Evolutionary conservation across 2,888 invertebrate species (phyloP), one percentile per base, ranked within the genome.

Genomic region (Agrochola lychnidis): DNA sequence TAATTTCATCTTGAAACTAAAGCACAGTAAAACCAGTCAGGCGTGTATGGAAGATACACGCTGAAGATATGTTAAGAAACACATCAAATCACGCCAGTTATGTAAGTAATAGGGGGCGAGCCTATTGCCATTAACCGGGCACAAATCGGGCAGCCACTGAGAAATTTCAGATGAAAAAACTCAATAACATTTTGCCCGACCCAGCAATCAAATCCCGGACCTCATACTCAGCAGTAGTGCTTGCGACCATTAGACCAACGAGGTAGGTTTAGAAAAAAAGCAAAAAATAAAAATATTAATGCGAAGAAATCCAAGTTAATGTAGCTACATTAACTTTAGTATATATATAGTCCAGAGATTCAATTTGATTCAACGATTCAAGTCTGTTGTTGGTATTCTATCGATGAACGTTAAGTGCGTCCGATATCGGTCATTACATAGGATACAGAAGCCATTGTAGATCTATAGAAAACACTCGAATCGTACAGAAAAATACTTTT

Each of bases 391-490:
- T 76, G 22, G 40, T 22, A 82, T 69, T 77, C 40, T 64, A 61
- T 48, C 30, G 40, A 16, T 10, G 14, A 48, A 63, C 36, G 12
- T 40, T 66, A 36, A 81, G 19, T 48, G 22, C n/a, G n/a, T 45
- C 53, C 40, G 59, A 48, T 78, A 59, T 69, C 69, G 40, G 45
- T 36, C 63, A 82, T 76, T 69, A 53, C 6, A n/a, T 53, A 22
- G 78, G 14, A 74, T 61, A 81, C 25, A 76, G 22, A 64, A 56
- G 59, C 48, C 70, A 59, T 61, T 77, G 25, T 9, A 76, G 30
- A 30, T 45, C 48, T 57, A 42, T 22, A 82, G 53, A 82, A 79
- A 64, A 82, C 4, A 76, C 57, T 69, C 19, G 22, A 14, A 70
- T 51, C 3, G 59, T 19, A 66, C 40, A 82, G 64, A 59, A 59